A percentile compares a stretch with the other conserved stretches of the same genome.
Evolutionary conservation across 2,113 vertebrate genomes (phyloP).

Genomic region (Oceanodroma tethys): DNA sequence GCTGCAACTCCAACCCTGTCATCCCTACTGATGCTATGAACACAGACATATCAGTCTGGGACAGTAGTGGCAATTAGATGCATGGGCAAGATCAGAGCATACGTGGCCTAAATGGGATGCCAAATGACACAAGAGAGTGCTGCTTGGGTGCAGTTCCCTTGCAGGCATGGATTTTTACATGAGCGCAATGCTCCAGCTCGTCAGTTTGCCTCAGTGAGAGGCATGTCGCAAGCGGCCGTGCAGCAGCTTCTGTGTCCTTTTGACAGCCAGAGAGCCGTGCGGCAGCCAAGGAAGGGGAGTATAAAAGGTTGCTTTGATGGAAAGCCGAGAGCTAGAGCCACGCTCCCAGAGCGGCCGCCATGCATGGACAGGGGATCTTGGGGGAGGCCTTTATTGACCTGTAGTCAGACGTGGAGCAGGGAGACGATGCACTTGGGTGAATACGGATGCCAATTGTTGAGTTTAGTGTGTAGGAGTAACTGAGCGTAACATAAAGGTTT

Average conservation of each 20-base stretch:
- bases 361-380: background rate
- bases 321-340: background rate
- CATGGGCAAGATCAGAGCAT: background rate
- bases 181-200: background rate
- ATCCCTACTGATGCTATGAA: accelerated
- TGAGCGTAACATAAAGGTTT: background rate
- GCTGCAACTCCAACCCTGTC: background rate
- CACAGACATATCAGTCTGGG: background rate
- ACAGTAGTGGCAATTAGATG: background rate
- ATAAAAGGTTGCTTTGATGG: background rate
- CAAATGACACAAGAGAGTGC: too few relatives aligned
- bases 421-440: background rate
- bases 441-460: background rate
- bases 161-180: background rate
- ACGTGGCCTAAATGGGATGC: background rate
- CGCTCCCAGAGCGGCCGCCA: background rate
- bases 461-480: background rate
- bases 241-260: background rate
- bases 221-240: accelerated
- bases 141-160: background rate
- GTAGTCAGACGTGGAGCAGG: background rate
- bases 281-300: background rate
- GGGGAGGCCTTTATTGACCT: background rate
- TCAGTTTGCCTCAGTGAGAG: background rate
- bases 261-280: background rate